Base-by-base conservation (phyloP, 92 coral and sea anemone genomes). In the Actinostola sp. region DNA sequence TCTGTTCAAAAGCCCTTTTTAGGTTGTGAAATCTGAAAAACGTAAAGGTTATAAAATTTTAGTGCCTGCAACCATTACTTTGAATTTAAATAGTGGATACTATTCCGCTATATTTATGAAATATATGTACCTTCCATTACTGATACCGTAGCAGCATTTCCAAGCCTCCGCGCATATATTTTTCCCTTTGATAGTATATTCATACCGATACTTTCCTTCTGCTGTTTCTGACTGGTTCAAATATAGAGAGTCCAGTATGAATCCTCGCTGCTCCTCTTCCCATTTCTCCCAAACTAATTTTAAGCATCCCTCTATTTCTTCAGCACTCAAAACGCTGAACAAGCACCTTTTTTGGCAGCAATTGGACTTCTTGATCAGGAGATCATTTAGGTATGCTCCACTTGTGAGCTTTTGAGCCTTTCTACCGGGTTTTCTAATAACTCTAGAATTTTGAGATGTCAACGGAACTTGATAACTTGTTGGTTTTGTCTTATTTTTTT, bases 91-190 rank as follows among this genome's bases (percentile, higher is more conserved):
- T n/a, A n/a, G n/a, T n/a, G n/a, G n/a, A n/a, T n/a, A n/a, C n/a
- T n/a, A n/a, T n/a, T n/a, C n/a, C 27, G 60, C 60, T n/a, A 28
- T 53, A 1, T 13, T 19, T 19, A 53, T 53, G 60, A 23, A 53
- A n/a, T 53, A 8, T 53, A 25, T 38, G 57, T 39, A 72, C 85
- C 79, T 80, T 34, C 72, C 67, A 45, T 66, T 71, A 44, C 85
- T 80, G 27, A 71, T 63, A 31, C 85, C 79, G 45, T 80, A 67
- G 70, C 79, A 60, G 25, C 27, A 24, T 33, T 60, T 43, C 80
- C 74, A 80, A 9, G 79, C 79, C 31, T 42, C 60, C 24, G 71
- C 59, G 39, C 85, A 80, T 31, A 79, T 78, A n/a, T 63, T 29
- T 48, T 74, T 74, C 48, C 80, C 80, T 26, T 63, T 66, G 3